Percentiles rank a stretch among this genome's conserved stretches.
Conservation (phyloP, 2,113 vertebrate genomes). For the Narcine bancroftii region DNA sequence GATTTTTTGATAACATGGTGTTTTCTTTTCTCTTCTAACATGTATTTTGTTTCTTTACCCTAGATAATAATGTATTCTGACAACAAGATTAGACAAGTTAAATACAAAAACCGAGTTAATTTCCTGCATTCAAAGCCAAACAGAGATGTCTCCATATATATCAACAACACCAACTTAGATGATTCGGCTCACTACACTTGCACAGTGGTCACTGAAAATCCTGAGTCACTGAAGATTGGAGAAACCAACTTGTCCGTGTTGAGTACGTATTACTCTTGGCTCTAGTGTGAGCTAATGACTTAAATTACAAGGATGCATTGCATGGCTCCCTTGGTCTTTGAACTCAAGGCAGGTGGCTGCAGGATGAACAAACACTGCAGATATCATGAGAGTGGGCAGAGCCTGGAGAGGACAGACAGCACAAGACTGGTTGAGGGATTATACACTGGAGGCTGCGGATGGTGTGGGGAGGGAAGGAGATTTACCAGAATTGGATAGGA, state of each 20-base stretch:
- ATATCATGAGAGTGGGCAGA: no score
- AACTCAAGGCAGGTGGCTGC: no score
- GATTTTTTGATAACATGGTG: not conserved
- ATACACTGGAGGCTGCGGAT: no score
- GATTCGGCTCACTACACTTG: slow-evolving; percentile 76
- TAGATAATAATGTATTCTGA: not conserved
- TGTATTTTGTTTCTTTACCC: not conserved
- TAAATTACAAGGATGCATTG: no score
- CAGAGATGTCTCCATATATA: slow-evolving; percentile 71
- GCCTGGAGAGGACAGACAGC: no score
- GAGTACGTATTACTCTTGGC: slow-evolving; percentile 53
- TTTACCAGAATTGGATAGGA: no score
- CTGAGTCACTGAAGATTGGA: slow-evolving; percentile 25
- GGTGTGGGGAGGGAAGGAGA: no score
- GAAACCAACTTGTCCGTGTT: slow-evolving; percentile 65
- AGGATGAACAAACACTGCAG: no score
- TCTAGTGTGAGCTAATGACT: not conserved
- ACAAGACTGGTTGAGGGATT: no score
- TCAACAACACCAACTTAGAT: slow-evolving; percentile 66
- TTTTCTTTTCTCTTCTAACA: not conserved
- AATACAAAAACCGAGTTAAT: slow-evolving; percentile 56
- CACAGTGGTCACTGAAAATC: slow-evolving; percentile 59
- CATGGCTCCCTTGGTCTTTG: not conserved
- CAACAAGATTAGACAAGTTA: slow-evolving; percentile 34
- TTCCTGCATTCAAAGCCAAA: slow-evolving; percentile 61